phyloP scores from a whole-genome alignment of 2,113 vertebrate genomes.

The Halcyon malimbica region DNA sequence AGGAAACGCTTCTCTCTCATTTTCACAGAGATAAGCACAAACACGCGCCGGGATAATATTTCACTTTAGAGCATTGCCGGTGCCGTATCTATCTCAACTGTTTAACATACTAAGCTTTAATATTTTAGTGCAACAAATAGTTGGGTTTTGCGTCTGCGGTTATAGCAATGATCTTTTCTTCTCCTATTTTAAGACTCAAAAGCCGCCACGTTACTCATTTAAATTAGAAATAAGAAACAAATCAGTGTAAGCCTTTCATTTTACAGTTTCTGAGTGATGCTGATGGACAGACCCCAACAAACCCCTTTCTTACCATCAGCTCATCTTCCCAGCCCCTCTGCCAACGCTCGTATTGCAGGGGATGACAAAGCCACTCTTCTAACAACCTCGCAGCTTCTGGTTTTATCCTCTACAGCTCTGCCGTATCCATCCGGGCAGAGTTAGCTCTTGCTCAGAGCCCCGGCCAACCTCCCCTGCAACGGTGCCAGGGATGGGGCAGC shows the following conservation, averaged over 20 bases:
- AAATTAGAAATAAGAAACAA: conserved; percentile 13
- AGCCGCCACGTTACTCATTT: not conserved
- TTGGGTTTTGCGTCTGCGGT: not conserved
- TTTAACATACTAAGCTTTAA: not conserved
- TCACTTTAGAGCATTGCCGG: not conserved
- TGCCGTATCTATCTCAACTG: not conserved
- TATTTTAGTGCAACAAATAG: not conserved
- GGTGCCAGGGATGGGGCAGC: no score
- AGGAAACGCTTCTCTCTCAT: not conserved
- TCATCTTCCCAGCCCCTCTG: not conserved
- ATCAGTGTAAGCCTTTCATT: not conserved
- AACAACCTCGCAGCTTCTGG: not conserved
- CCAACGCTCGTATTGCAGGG: not conserved
- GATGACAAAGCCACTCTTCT: not conserved
- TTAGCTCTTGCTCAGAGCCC: not conserved
- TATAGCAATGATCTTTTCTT: not conserved
- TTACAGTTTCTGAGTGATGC: not conserved
- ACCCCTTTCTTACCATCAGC: not conserved
- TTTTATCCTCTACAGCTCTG: not conserved
- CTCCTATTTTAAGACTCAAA: conserved; percentile 5
- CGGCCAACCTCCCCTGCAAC: no score
- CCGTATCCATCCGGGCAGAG: not conserved
- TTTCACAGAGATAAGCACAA: not conserved
- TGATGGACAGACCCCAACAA: not conserved
- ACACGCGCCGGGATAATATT: not conserved